These are phyloP conservation scores for Thymelicus sylvestris DNA, from an alignment of 2,888 invertebrate species.

Conservation along the genomic window DNA sequence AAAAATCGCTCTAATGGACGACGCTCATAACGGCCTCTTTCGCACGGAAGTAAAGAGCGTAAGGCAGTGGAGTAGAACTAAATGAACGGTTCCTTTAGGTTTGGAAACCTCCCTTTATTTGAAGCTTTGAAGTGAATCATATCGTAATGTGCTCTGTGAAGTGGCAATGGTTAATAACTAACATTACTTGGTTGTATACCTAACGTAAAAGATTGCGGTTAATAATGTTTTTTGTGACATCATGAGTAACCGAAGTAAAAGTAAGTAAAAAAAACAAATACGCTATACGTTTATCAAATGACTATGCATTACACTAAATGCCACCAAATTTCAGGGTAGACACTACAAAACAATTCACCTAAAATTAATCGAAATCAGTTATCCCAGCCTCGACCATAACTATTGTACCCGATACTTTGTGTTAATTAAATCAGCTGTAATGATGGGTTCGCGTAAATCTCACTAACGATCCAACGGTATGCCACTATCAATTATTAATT, in stretches of 20 bases:
- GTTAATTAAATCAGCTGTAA: conserved; percentile 30
- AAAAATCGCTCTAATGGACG: no score
- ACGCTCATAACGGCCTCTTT: conserved; percentile 27
- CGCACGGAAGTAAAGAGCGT: conserved; percentile 47
- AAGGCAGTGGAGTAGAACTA: conserved; percentile 49
- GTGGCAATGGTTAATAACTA: not conserved
- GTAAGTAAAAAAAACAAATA: no score
- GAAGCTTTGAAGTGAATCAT: conserved; percentile 8
- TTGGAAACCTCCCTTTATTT: conserved; percentile 13
- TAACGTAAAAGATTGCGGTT: no score
- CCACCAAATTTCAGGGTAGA: not conserved
- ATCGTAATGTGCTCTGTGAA: not conserved
- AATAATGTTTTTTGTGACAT: no score
- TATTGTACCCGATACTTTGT: conserved; percentile 19
- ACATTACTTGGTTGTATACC: not conserved
- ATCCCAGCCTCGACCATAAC: not conserved
- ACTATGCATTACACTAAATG: not conserved
- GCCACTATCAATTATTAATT: conserved; percentile 8
- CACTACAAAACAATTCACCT: conserved; percentile 13
- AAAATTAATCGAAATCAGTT: conserved; percentile 26
- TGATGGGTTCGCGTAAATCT: conserved; percentile 19
- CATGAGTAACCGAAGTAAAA: no score
- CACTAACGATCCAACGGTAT: not conserved
- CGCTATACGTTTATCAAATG: not conserved
- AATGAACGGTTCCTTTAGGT: conserved; percentile 36